A percentile compares a stretch with the other conserved stretches of the same genome.
phyloP scores from a whole-genome alignment of 2,797 vertebrate species.

The Chromobotia macracanthus region DNA sequence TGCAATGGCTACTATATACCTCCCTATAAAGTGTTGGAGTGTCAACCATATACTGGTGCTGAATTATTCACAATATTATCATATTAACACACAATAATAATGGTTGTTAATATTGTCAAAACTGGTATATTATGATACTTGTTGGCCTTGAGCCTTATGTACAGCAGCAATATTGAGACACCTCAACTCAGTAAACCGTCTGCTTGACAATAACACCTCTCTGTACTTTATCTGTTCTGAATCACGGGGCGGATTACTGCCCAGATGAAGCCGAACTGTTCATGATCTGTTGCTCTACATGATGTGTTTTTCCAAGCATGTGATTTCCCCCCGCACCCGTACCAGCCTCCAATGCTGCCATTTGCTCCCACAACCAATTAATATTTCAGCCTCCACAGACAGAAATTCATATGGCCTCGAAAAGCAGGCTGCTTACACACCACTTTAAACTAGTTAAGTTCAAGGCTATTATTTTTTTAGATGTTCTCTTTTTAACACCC shows the following conservation, averaged over 20 bases:
- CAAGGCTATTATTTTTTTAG: conserved; percentile 51
- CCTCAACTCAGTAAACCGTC: conserved; percentile 19
- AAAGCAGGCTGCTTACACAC: conserved; percentile 36
- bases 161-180: too few relatives aligned
- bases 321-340: conserved; percentile 19
- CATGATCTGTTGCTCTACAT: conserved; percentile 47
- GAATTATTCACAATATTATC: too few relatives aligned
- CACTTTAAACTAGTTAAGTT: conserved; percentile 61
- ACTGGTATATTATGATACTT: too few relatives aligned
- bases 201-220: conserved; percentile 25
- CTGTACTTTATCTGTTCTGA: conserved; percentile 20
- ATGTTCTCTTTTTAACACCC: conserved; percentile 47
- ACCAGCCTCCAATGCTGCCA: conserved; percentile 35
- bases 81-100: too few relatives aligned
- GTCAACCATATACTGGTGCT: too few relatives aligned
- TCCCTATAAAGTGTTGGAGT: too few relatives aligned
- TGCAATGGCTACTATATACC: not conserved
- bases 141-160: conserved; percentile 12
- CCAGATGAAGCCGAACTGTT: conserved; percentile 45
- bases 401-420: conserved; percentile 57
- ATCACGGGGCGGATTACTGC: conserved; percentile 34
- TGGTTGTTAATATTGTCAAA: too few relatives aligned
- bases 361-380: conserved; percentile 58
- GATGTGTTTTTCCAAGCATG: conserved; percentile 51
- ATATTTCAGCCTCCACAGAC: conserved; percentile 49